These are phyloP conservation scores for Hypsibius dujardini DNA, from an alignment of 1,140 invertebrate species.

Conservation along the genomic window DNA sequence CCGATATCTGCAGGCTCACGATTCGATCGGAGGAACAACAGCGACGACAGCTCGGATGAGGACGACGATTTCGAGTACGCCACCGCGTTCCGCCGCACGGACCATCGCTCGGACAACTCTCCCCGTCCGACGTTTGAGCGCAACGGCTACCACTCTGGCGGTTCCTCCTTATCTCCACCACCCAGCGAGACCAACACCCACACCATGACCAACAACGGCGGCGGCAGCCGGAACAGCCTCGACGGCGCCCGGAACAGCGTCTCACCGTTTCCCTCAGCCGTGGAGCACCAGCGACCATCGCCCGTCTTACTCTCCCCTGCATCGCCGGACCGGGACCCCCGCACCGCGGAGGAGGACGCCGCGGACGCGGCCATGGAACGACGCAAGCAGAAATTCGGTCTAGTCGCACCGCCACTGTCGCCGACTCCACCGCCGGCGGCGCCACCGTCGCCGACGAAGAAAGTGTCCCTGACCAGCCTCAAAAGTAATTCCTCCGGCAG, in stretches of 20 bases:
- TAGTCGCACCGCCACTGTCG: background rate
- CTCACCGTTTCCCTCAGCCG: background rate
- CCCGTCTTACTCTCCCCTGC: background rate
- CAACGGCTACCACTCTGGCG: background rate
- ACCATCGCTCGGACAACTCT: background rate
- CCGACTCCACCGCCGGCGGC: background rate
- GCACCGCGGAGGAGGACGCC: too few relatives aligned
- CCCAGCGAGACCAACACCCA: background rate
- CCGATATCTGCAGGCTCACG: constrained; percentile 1
- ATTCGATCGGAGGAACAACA: background rate
- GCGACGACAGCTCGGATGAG: background rate
- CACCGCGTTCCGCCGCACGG: background rate
- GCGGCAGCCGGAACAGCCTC: background rate
- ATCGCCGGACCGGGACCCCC: background rate
- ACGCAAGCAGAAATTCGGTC: background rate
- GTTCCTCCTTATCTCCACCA: background rate
- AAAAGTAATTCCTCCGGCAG: background rate
- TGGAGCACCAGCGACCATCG: background rate
- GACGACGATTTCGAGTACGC: constrained; percentile 1
- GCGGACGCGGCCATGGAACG: background rate
- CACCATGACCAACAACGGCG: background rate
- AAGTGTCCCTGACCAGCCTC: background rate
- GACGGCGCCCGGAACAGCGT: background rate
- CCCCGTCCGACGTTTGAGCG: background rate
- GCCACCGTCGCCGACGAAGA: background rate